phyloP scores from a whole-genome alignment of 2,797 vertebrate species.

The Onychomys arenicola region DNA sequence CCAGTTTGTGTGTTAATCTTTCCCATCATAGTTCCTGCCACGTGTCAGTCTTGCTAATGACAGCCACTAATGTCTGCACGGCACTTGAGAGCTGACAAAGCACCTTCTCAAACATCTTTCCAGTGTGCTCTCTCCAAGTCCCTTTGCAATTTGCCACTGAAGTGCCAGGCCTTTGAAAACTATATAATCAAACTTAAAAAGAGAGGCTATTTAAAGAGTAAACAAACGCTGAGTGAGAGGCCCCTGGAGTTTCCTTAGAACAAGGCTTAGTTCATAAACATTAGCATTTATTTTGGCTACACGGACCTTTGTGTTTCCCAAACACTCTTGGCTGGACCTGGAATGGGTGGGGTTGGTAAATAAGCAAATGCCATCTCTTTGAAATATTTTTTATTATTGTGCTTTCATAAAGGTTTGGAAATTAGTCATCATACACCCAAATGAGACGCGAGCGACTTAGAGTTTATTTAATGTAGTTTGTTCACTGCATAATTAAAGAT shows the following conservation, averaged over 20 bases:
- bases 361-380: not conserved
- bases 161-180: slow-evolving; percentile 65
- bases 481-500: not conserved
- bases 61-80: not conserved
- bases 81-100: not conserved
- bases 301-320: slow-evolving; percentile 32
- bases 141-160: slow-evolving; percentile 60
- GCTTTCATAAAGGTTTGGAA: slow-evolving; percentile 42
- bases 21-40: not conserved
- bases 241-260: slow-evolving; percentile 35
- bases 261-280: slow-evolving; percentile 45
- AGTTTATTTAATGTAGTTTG: slow-evolving; percentile 24
- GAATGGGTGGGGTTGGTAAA: not conserved
- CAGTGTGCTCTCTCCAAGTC: not conserved
- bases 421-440: not conserved
- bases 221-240: slow-evolving; percentile 42
- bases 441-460: not conserved
- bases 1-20: not conserved
- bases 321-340: not conserved
- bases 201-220: slow-evolving; percentile 65
- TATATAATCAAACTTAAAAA: slow-evolving; percentile 66
- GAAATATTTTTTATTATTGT: slow-evolving; percentile 24
- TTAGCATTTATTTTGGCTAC: slow-evolving; percentile 61
- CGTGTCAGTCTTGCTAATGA: slow-evolving; percentile 15
- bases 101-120: not conserved